These are phyloP conservation scores for Meandrina meandrites DNA, from an alignment of 92 coral and sea anemone species.

Conservation along the genomic window DNA sequence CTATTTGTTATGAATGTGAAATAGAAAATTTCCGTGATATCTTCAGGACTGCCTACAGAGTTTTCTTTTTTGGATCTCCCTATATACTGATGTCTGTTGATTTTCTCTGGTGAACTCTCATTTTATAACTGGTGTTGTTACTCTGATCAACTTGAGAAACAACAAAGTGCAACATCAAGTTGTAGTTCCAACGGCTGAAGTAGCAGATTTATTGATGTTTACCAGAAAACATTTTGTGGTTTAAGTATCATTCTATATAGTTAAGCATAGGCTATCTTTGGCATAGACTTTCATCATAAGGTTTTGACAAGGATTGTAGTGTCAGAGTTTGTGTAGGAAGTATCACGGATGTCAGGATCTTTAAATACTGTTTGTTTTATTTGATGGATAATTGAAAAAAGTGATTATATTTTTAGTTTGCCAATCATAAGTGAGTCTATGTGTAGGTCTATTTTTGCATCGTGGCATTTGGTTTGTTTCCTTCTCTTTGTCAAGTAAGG, in stretches of 20 bases:
- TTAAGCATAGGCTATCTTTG: background rate
- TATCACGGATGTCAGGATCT: background rate
- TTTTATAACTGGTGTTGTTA: background rate
- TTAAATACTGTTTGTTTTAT: background rate
- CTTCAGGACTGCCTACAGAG: background rate
- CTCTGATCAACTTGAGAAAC: conserved; percentile 1
- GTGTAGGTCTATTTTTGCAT: background rate
- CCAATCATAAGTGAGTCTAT: background rate
- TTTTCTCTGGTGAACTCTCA: background rate
- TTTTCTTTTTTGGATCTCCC: background rate
- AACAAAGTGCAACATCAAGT: background rate
- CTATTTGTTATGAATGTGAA: background rate
- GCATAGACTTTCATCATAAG: background rate
- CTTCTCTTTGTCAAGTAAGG: background rate
- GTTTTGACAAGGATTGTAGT: background rate
- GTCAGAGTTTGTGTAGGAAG: background rate
- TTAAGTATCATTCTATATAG: background rate
- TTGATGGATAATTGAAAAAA: conserved; percentile 8
- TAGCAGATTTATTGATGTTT: background rate
- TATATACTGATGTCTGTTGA: background rate
- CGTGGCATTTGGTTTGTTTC: background rate
- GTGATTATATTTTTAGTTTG: background rate
- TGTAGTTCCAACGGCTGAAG: background rate
- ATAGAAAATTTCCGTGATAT: background rate
- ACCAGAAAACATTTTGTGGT: background rate